Conservation (phyloP, 2,888 invertebrate genomes). For the Odontomyia ornata region DNA sequence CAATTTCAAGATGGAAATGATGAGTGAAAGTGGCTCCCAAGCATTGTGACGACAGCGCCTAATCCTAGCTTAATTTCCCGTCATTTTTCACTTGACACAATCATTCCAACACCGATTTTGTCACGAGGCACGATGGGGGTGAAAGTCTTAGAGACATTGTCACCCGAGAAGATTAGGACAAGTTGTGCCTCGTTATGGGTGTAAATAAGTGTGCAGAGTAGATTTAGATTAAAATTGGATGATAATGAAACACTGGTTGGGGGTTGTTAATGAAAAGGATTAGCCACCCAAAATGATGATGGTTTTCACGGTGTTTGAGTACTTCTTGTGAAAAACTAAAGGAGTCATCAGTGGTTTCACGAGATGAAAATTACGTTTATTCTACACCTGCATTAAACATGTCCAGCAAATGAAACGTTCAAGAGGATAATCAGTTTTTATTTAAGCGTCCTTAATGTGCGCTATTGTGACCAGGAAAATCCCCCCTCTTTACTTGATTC, state of each 20-base stretch:
- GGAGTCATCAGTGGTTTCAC: too few species aligned
- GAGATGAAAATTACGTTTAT: too few species aligned
- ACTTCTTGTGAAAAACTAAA: neutral
- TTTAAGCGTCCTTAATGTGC: too few species aligned
- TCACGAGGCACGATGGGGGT: neutral
- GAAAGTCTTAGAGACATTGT: slow-evolving; percentile 8
- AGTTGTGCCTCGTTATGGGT: neutral
- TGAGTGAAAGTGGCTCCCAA: slow-evolving; percentile 31
- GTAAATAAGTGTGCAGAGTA: neutral
- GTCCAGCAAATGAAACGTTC: too few species aligned
- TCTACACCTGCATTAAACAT: too few species aligned
- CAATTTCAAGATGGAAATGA: slow-evolving; percentile 20
- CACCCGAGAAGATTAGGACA: slow-evolving; percentile 6
- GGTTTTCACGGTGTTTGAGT: neutral
- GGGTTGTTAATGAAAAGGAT: neutral
- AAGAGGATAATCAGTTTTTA: too few species aligned
- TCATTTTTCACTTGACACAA: slow-evolving; percentile 42
- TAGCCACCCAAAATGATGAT: neutral
- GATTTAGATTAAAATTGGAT: neutral
- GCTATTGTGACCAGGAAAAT: too few species aligned
- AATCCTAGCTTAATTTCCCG: slow-evolving; percentile 24
- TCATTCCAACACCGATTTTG: slow-evolving; percentile 2
- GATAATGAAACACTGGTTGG: neutral
- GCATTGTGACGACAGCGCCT: slow-evolving; percentile 28
- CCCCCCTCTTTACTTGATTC: too few species aligned